Evolutionary conservation across 2,797 vertebrate species (phyloP), one percentile per base, ranked within the genome.

Genomic region (Sebastes nivosus): DNA sequence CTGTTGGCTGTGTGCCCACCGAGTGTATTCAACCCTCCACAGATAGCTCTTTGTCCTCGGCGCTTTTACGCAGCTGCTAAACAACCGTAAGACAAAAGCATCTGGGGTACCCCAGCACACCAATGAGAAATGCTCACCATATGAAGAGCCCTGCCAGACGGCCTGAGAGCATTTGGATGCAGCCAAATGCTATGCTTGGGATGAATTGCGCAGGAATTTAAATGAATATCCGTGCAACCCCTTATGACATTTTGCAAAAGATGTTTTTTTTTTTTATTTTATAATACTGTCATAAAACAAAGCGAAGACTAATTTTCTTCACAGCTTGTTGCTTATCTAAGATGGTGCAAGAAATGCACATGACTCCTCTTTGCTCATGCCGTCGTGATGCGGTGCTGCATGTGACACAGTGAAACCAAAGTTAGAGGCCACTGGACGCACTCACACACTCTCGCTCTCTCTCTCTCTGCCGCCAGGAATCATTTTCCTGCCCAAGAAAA

Each of bases 1-100:
- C 88, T 94, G 94, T 94, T 97, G 98, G 97, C 97, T 38, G 89
- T 27, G 89, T 92, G 96, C 97, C 97, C 94, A 92, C 86, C 87
- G 91, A 93, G 92, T 95, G 95, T 95, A 97, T 97, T 97, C 96
- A 96, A 95, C 93, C 94, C 96, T 95, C 93, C 96, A 99, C 97
- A 99, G 97, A 96, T 85, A 14, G 91, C 81, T 95, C 97, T 97
- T 98, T 99, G 97, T 99, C 92, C 95, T 89, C 88, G 24, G 88
- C 89, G 94, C 92, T 90, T 95, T 95, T 92, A 89, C 84, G 83
- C 92, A 93, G 93, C 95, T 94, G 94, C 94, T 94, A 91, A 85
- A 92, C 59, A 84, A 89, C 93, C 96, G 71, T 94, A 96, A 94
- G 95, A 97, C 96, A 97, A 97, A 97, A 95, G 95, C 96, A 95